phyloP scores from a whole-genome alignment of 2,113 vertebrate species.

The Scatophagus argus region DNA sequence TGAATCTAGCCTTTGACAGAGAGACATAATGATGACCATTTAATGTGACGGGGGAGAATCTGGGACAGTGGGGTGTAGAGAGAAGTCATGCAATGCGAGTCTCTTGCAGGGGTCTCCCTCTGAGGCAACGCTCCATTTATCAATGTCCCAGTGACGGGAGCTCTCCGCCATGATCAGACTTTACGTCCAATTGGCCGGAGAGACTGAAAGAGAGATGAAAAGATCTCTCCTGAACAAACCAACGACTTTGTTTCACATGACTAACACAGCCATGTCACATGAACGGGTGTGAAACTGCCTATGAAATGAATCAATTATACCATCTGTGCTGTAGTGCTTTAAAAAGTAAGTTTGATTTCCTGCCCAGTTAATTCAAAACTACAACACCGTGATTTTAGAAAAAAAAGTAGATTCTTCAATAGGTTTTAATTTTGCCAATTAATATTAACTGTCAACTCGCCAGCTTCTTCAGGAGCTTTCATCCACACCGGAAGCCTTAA shows the following conservation, averaged over 20 bases:
- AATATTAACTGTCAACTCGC: neutral
- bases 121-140: conserved; percentile 63
- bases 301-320: neutral
- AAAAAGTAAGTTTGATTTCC: neutral
- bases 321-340: neutral
- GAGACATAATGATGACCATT: conserved; percentile 65
- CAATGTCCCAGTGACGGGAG: conserved; percentile 52
- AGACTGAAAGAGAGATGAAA: conserved; percentile 36
- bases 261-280: conserved; percentile 44
- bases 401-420: neutral
- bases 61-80: conserved; percentile 55
- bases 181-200: conserved; percentile 51
- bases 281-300: conserved; percentile 19
- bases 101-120: conserved; percentile 56
- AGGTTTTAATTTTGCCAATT: neutral
- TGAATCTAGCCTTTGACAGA: conserved; percentile 54
- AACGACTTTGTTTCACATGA: conserved; percentile 42
- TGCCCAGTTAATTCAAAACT: neutral
- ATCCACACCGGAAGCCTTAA: neutral
- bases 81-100: conserved; percentile 57
- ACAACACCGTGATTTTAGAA: neutral
- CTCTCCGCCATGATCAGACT: conserved; percentile 48
- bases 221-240: conserved; percentile 54
- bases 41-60: conserved; percentile 66
- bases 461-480: neutral